Conservation (phyloP, 2,888 invertebrate species). For the Pogonocherus hispidulus region DNA sequence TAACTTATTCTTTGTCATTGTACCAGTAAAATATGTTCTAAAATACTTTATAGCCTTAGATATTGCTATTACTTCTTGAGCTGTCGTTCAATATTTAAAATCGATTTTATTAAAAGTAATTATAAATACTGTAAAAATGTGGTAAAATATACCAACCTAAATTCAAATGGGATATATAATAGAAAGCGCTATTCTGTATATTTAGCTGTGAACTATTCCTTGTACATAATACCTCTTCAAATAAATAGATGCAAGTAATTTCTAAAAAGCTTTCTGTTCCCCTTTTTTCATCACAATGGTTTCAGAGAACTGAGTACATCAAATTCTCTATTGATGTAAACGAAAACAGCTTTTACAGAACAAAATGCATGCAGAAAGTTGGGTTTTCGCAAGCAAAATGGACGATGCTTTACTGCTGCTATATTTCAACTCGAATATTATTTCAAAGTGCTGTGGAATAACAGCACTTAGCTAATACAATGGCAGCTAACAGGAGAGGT, state of each 20-base stretch:
- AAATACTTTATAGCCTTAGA: no score
- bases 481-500: background rate
- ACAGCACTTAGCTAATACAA: background rate
- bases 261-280: background rate
- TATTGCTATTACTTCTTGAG: no score
- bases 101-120: no score
- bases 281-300: background rate
- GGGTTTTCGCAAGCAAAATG: conserved; percentile 9
- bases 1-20: no score
- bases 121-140: no score
- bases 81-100: no score
- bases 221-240: background rate
- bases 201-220: no score
- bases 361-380: conserved; percentile 4
- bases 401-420: background rate
- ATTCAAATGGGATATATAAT: no score
- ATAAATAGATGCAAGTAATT: background rate
- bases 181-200: no score
- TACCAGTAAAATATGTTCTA: no score
- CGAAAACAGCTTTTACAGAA: conserved; percentile 5
- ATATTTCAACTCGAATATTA: conserved; percentile 5
- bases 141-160: no score
- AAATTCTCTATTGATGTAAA: background rate
- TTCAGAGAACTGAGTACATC: background rate
- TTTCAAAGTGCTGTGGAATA: background rate